Conservation (phyloP, 1,140 invertebrate species). For the Hetaerina americana region DNA sequence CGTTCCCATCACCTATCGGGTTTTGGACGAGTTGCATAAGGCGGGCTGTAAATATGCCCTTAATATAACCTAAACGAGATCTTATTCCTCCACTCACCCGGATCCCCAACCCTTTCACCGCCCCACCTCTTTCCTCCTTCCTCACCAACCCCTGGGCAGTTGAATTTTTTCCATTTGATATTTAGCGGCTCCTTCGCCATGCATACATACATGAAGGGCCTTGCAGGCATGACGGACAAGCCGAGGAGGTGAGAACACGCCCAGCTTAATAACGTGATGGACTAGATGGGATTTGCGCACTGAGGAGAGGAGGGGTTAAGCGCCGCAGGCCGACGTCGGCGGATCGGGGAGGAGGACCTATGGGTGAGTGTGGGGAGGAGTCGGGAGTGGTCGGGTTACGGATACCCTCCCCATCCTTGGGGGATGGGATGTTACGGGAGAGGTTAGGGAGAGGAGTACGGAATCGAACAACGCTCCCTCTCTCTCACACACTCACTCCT, state of each 20-base stretch:
- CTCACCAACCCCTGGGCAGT: too few relatives aligned
- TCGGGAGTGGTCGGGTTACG: too few relatives aligned
- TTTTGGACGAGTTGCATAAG: neutral
- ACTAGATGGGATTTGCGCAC: neutral
- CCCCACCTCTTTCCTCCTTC: neutral
- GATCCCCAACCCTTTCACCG: neutral
- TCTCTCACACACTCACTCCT: too few relatives aligned
- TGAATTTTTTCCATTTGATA: neutral
- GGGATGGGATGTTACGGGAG: too few relatives aligned
- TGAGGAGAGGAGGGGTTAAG: neutral
- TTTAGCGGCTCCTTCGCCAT: neutral
- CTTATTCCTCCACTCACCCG: too few relatives aligned
- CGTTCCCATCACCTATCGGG: neutral
- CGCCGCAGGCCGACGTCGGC: too few relatives aligned
- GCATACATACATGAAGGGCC: neutral
- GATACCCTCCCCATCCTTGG: too few relatives aligned
- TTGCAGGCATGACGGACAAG: neutral
- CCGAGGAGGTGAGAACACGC: neutral
- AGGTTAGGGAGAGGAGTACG: too few relatives aligned
- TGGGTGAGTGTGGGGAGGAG: too few relatives aligned
- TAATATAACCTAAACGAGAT: too few relatives aligned
- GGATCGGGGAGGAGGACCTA: neutral
- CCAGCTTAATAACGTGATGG: neutral
- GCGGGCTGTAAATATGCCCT: neutral
- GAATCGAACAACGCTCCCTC: too few relatives aligned